Conservation (phyloP, 2,797 vertebrate genomes). For the Anas georgica region DNA sequence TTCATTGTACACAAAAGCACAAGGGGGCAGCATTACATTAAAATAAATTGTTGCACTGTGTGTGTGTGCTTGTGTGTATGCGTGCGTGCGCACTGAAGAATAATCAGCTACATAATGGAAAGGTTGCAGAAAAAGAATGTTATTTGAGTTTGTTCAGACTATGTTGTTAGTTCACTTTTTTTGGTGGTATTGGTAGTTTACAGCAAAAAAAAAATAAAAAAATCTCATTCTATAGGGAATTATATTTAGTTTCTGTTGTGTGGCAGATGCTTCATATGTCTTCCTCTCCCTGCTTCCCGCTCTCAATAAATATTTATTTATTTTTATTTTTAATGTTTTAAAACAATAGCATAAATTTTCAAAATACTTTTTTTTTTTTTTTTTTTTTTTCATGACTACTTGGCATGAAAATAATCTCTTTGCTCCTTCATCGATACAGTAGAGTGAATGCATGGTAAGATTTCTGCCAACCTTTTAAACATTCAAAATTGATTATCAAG, state of each 20-base stretch:
- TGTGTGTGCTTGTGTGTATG: not conserved
- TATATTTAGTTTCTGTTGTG: not conserved
- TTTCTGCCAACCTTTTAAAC: not conserved
- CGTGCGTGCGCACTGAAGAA: not conserved
- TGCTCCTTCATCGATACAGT: rapidly evolving
- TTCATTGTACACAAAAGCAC: constrained; percentile 72
- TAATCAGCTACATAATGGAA: not conserved
- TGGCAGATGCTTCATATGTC: not conserved
- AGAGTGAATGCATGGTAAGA: not conserved
- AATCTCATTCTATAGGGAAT: not conserved
- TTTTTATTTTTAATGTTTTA: not conserved
- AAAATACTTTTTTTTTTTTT: not conserved
- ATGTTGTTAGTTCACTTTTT: constrained; percentile 1
- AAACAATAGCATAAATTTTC: not conserved
- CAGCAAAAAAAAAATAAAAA: not conserved
- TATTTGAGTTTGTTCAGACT: not conserved
- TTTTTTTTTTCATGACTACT: not conserved
- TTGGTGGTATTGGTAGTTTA: not conserved
- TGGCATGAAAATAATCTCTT: not conserved
- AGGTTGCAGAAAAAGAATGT: not conserved
- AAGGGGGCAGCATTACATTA: constrained; percentile 79
- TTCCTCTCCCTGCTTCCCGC: not conserved
- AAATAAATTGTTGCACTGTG: constrained; percentile 64
- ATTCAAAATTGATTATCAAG: not conserved
- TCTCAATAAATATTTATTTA: not conserved